Conservation (phyloP, 2,113 vertebrate genomes). For the Apteryx mantelli region DNA sequence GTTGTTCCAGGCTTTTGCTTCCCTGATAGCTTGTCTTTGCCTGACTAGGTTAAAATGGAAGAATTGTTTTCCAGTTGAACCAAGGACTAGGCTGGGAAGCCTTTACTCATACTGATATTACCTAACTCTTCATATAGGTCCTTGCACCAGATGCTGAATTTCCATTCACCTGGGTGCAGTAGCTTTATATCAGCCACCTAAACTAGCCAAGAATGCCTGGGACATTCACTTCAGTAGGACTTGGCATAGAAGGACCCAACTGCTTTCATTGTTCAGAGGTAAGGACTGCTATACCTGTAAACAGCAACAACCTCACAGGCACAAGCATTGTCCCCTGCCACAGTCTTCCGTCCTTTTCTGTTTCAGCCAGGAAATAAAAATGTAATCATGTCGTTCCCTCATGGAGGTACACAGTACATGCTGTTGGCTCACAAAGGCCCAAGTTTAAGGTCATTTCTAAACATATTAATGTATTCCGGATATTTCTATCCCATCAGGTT, state of each 20-base stretch:
- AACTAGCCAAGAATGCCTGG: accelerated
- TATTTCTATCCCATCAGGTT: background rate
- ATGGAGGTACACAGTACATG: accelerated
- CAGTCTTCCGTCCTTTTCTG: background rate
- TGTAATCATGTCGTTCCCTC: accelerated
- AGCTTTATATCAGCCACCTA: background rate
- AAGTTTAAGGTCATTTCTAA: background rate
- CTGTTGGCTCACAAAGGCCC: background rate
- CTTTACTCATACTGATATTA: background rate
- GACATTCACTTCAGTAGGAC: background rate
- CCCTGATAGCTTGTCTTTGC: background rate
- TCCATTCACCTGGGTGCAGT: background rate
- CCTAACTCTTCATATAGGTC: background rate
- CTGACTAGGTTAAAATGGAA: background rate
- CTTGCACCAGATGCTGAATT: background rate
- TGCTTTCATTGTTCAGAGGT: background rate
- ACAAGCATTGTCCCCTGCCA: background rate
- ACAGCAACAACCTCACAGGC: background rate
- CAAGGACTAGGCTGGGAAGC: background rate
- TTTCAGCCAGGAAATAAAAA: accelerated
- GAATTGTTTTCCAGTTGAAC: background rate
- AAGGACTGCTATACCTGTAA: background rate
- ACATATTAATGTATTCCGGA: background rate
- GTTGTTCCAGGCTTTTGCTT: background rate
- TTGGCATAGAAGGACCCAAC: background rate